Evolutionary conservation across 92 coral and sea anemone genomes (phyloP).

Genomic region (Zoanthus sansibaricus): DNA sequence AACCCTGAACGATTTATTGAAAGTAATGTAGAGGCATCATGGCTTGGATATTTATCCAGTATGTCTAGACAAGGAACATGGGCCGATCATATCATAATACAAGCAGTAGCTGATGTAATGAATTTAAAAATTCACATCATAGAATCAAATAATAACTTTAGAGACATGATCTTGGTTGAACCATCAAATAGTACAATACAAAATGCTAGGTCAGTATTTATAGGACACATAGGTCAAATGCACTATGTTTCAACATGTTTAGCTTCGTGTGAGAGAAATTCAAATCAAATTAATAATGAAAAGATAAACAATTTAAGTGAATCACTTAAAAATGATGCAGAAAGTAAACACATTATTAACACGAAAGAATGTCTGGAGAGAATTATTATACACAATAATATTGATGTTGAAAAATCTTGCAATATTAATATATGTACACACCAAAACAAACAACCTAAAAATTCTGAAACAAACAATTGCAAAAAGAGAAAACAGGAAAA

Average conservation of each 20-base stretch:
- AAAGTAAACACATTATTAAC: background rate
- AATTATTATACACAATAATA: too few relatives aligned
- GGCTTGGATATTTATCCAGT: background rate
- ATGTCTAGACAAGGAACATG: constrained; percentile 36
- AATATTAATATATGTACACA: background rate
- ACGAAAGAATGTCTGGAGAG: background rate
- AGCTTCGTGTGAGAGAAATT: constrained; percentile 18
- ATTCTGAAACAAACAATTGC: background rate
- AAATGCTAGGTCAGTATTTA: constrained; percentile 38
- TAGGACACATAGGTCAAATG: constrained; percentile 65
- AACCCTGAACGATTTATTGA: constrained; percentile 17
- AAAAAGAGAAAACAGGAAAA: constrained; percentile 25
- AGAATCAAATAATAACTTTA: constrained; percentile 38
- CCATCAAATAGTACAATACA: constrained; percentile 12
- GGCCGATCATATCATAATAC: constrained; percentile 46
- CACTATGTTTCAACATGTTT: constrained; percentile 40
- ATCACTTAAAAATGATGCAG: background rate
- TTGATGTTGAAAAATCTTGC: background rate
- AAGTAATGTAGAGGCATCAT: constrained; percentile 38
- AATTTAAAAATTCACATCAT: constrained; percentile 45
- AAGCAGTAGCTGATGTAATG: constrained; percentile 53
- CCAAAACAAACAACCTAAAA: background rate
- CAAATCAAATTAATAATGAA: background rate
- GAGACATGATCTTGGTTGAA: constrained; percentile 26
- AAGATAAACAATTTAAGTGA: background rate